phyloP scores from a whole-genome alignment of 2,888 invertebrate genomes.

The Cantharis rufa region DNA sequence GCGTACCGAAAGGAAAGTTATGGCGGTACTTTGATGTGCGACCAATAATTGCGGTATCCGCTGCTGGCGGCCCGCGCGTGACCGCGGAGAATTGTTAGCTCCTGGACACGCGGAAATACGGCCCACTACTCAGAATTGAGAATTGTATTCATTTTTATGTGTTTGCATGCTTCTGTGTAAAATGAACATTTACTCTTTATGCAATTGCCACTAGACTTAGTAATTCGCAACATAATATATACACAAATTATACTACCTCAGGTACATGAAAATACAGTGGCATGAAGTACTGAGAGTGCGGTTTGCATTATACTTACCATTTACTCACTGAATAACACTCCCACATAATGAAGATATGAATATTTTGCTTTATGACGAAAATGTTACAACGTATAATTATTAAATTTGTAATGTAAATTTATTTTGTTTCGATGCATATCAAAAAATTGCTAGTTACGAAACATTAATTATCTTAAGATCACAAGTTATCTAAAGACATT shows the following conservation, averaged over 20 bases:
- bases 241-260: not conserved
- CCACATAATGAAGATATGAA: not conserved
- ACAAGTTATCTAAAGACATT: not conserved
- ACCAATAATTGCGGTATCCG: conserved; percentile 48
- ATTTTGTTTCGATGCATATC: not conserved
- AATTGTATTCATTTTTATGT: conserved; percentile 26
- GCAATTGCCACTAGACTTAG: conserved; percentile 4
- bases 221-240: conserved; percentile 12
- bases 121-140: conserved; percentile 26
- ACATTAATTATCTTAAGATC: not conserved
- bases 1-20: conserved; percentile 30
- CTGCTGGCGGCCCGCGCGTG: conserved; percentile 49
- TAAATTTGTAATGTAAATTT: not conserved
- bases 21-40: conserved; percentile 44
- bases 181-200: conserved; percentile 6
- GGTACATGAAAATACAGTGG: not conserved
- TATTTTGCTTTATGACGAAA: not conserved
- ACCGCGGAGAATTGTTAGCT: conserved; percentile 50
- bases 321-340: not conserved
- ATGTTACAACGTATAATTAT: not conserved
- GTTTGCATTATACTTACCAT: not conserved
- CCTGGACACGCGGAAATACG: conserved; percentile 43
- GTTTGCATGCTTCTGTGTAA: conserved; percentile 23
- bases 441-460: not conserved
- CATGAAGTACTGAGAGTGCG: not conserved